phyloP scores from a whole-genome alignment of 2,888 invertebrate species.

The Coelogynopora nodosa region DNA sequence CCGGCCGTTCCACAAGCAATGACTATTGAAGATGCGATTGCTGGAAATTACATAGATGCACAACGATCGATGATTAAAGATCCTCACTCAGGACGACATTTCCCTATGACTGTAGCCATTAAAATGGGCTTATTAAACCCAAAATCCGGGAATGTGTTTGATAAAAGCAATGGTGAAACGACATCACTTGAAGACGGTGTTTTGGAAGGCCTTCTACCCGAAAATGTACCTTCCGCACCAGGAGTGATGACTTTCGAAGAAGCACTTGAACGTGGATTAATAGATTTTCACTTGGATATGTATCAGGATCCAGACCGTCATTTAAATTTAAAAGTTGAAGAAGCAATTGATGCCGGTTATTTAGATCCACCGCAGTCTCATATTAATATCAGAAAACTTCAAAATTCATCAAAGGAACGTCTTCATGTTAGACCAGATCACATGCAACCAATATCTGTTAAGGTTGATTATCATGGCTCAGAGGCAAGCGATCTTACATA shows the following conservation, averaged over 20 bases:
- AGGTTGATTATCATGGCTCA: conserved; percentile 8
- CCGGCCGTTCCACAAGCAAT: conserved; percentile 73
- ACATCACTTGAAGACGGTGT: conserved; percentile 38
- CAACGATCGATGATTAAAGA: conserved; percentile 55
- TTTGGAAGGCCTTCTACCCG: conserved; percentile 42
- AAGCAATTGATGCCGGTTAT: conserved; percentile 40
- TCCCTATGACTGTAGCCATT: conserved; percentile 64
- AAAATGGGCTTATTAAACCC: conserved; percentile 71
- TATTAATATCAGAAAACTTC: conserved; percentile 12
- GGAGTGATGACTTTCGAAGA: conserved; percentile 67
- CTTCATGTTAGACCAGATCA: not conserved
- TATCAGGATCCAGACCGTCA: conserved; percentile 67
- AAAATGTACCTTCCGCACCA: conserved; percentile 35
- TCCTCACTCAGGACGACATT: conserved; percentile 52
- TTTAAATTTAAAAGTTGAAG: conserved; percentile 35
- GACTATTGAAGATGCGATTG: conserved; percentile 61
- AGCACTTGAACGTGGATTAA: conserved; percentile 69
- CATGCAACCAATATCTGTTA: not conserved
- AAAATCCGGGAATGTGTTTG: conserved; percentile 65
- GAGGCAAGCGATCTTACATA: not conserved
- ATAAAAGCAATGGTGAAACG: conserved; percentile 32
- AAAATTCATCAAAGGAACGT: not conserved
- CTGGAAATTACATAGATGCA: conserved; percentile 53
- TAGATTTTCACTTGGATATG: conserved; percentile 64
- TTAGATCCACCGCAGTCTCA: conserved; percentile 45